phyloP scores from a whole-genome alignment of 2,113 vertebrate genomes.

The Petroica traversi region DNA sequence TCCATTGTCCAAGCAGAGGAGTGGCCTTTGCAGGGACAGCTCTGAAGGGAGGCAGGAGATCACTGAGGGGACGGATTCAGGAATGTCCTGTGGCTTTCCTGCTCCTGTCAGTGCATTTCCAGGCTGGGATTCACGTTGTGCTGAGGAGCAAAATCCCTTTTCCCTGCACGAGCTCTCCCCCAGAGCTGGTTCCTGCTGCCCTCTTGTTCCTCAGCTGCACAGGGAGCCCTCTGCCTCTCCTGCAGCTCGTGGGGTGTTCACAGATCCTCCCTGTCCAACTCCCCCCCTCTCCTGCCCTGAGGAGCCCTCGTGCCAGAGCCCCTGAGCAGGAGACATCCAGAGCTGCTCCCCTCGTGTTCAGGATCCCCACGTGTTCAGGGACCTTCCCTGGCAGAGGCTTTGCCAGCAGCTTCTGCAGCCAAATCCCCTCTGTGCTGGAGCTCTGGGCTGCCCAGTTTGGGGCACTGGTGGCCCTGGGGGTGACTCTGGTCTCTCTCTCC shows the following conservation, averaged over 20 bases:
- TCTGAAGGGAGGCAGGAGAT: slow-evolving; percentile 23
- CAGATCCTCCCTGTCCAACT: not conserved
- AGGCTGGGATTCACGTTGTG: not conserved
- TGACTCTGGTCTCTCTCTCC: not conserved
- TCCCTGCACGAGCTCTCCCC: not conserved
- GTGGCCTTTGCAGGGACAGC: not conserved
- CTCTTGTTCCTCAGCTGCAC: slow-evolving; percentile 35
- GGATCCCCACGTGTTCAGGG: too few relatives aligned
- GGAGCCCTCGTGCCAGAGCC: slow-evolving; percentile 1
- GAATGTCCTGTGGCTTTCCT: not conserved
- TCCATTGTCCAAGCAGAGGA: not conserved
- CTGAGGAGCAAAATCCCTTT: not conserved
- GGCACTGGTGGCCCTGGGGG: not conserved
- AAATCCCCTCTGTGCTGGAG: not conserved
- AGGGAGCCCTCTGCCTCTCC: too few relatives aligned
- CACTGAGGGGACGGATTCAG: not conserved
- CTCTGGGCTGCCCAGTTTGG: not conserved
- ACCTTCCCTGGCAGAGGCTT: not conserved
- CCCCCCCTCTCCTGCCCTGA: slow-evolving; percentile 29
- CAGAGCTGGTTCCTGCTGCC: slow-evolving; percentile 40
- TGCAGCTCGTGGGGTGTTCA: too few relatives aligned
- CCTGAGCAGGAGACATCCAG: not conserved
- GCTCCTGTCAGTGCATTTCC: slow-evolving; percentile 19
- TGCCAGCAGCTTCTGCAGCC: not conserved
- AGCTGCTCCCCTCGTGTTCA: too few relatives aligned